A percentile compares a stretch with the other conserved stretches of the same genome.
phyloP scores from a whole-genome alignment of 2,113 vertebrate genomes.

The Acanthochromis polyacanthus region DNA sequence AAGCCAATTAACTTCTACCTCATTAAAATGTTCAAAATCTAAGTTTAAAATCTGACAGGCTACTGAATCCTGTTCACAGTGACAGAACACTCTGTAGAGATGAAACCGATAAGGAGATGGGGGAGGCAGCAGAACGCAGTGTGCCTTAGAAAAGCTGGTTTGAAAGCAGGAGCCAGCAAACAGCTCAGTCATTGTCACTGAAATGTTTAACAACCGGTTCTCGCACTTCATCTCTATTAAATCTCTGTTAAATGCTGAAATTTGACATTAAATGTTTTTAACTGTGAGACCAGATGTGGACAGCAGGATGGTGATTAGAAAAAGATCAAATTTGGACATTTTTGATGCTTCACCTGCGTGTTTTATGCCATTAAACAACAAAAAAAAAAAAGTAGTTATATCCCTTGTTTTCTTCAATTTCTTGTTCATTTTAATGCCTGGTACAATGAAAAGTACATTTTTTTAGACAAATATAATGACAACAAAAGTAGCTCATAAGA shows the following conservation, averaged over 20 bases:
- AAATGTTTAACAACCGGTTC: neutral
- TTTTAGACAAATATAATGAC: no score
- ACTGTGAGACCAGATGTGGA: neutral
- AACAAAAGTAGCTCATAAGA: neutral
- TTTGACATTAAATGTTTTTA: neutral
- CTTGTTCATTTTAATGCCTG: no score
- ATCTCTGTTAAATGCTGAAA: neutral
- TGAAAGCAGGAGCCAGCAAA: slow-evolving; percentile 3
- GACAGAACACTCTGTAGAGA: neutral
- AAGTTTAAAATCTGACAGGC: neutral
- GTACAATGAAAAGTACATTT: no score
- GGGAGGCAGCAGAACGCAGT: slow-evolving; percentile 7
- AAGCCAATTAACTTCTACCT: neutral
- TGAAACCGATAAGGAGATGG: neutral
- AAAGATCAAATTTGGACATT: neutral
- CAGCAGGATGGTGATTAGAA: no score
- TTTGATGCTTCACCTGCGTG: neutral
- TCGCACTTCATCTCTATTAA: neutral
- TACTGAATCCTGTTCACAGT: neutral
- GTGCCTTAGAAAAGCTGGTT: neutral
- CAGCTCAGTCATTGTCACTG: slow-evolving; percentile 10
- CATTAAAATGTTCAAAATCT: neutral
- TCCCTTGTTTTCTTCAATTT: no score
- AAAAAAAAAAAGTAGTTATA: no score
- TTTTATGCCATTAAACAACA: neutral